Percentiles rank a stretch among this genome's conserved stretches.
Conservation (phyloP, 2,113 vertebrate species). For the Henicopernis longicauda region DNA sequence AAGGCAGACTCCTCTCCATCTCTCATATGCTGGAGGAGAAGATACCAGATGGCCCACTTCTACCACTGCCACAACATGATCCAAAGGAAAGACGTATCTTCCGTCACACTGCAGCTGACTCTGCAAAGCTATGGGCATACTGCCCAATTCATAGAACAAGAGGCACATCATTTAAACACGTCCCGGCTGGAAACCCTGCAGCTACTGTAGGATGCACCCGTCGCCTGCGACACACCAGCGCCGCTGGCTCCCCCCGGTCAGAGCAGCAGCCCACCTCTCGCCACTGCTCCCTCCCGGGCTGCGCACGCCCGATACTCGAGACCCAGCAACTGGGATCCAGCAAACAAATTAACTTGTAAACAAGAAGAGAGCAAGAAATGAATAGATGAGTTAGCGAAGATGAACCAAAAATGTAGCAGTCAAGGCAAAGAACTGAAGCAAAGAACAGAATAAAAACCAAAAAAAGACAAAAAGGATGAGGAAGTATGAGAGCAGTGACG, state of each 20-base stretch:
- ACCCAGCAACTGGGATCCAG: accelerated
- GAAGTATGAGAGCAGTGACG: not conserved
- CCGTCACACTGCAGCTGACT: not conserved
- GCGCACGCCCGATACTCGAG: not conserved
- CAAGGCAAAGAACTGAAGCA: not conserved
- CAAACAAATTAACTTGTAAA: not conserved
- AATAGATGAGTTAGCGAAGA: not conserved
- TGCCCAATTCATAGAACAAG: not conserved
- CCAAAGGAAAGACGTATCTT: not conserved
- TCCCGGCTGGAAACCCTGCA: not conserved
- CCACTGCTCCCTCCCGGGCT: not conserved
- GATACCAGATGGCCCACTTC: not conserved
- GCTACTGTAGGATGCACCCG: not conserved
- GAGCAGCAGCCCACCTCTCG: not conserved
- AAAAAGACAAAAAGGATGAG: not conserved
- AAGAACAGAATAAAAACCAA: not conserved
- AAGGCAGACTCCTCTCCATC: not conserved
- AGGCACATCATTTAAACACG: not conserved
- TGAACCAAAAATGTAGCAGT: not conserved
- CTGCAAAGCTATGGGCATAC: not conserved
- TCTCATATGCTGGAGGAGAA: not conserved
- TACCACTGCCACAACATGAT: not conserved
- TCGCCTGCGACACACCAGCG: accelerated
- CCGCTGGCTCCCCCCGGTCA: accelerated
- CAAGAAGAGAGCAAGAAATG: not conserved